Evolutionary conservation across 1,140 invertebrate genomes (phyloP), one percentile per base, ranked within the genome.

Genomic region (Rhagoletis zephyria): DNA sequence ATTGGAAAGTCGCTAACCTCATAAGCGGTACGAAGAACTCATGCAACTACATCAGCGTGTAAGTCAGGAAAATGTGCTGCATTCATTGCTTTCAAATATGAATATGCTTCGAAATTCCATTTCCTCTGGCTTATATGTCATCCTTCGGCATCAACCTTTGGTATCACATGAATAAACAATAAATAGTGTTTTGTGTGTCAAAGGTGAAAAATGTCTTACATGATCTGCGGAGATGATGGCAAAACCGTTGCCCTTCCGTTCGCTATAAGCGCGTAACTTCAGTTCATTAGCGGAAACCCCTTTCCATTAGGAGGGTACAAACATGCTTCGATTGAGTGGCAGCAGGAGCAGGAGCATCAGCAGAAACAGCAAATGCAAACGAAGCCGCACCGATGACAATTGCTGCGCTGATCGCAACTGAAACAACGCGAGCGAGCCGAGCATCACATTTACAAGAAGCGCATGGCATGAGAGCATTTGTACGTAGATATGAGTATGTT

Each of bases 141-240:
- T 77, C 48, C 45, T 51, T 12, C 56, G 48, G 74, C 74, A 77
- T 77, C 30, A 30, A 30, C 45, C 70, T 77, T 51, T 30, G 70
- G 40, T n/a, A 81, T 30, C 45, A 56, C 51, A 59, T 81, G 74
- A 81, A 81, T 81, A 81, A 81, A 81, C 51, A 81, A 81, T 63
- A 63, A 63, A 63, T 63, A 16, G 61, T 16, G 61, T 63, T 63
- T 63, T 63, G 30, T 63, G n/a, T 81, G 74, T 81, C 74, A 81
- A 81, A 81, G 74, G 74, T 81, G 74, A 81, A 81, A 59, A 56
- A 4, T 74, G 74, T n/a, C 48, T 81, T 81, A 56, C 48, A 81
- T 81, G 74, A 81, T 81, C 74, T 51, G 6, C 48, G 74, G 74
- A 81, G 74, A 81, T 81, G 74, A 56, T 81, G 48, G n/a, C 16